Percentiles rank a stretch among this genome's conserved stretches.
Conservation (phyloP, 2,797 vertebrate species). For the Remorina albescens region DNA sequence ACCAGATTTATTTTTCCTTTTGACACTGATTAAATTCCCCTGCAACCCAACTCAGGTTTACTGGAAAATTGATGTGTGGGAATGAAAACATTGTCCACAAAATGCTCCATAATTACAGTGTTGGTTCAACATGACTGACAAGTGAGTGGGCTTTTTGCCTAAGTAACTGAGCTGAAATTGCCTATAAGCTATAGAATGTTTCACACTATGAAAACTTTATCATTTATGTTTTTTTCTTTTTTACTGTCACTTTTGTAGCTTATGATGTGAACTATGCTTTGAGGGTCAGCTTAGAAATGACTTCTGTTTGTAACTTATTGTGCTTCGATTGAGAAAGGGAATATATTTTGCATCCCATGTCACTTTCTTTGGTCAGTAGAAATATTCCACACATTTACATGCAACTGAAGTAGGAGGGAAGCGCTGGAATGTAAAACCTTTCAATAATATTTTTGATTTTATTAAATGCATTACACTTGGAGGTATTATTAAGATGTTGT, state of each 20-base stretch:
- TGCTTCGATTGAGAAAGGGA: slow-evolving; percentile 13
- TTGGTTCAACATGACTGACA: slow-evolving; percentile 43
- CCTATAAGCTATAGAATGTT: slow-evolving; percentile 12
- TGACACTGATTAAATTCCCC: slow-evolving; percentile 68
- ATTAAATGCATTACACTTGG: not conserved
- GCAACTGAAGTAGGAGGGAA: not conserved
- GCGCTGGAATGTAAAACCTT: too few relatives aligned
- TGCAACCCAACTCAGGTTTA: slow-evolving; percentile 61
- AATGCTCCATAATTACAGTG: slow-evolving; percentile 63
- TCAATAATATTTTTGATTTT: too few relatives aligned
- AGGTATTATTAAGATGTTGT: not conserved
- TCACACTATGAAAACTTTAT: slow-evolving; percentile 8
- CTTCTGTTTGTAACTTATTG: not conserved
- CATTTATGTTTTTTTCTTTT: not conserved
- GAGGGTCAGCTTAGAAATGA: slow-evolving; percentile 16
- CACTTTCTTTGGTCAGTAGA: not conserved
- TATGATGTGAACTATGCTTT: not conserved
- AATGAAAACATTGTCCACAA: slow-evolving; percentile 66
- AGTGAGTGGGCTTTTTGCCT: slow-evolving; percentile 42
- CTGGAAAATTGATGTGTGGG: slow-evolving; percentile 74
- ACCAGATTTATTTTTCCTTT: slow-evolving; percentile 54
- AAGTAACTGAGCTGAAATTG: slow-evolving; percentile 24
- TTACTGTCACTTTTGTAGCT: not conserved
- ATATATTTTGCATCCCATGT: not conserved
- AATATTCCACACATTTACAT: not conserved